These are phyloP conservation scores for Nemurella pictetii DNA, from an alignment of 2,888 invertebrate genomes.

Conservation along the genomic window DNA sequence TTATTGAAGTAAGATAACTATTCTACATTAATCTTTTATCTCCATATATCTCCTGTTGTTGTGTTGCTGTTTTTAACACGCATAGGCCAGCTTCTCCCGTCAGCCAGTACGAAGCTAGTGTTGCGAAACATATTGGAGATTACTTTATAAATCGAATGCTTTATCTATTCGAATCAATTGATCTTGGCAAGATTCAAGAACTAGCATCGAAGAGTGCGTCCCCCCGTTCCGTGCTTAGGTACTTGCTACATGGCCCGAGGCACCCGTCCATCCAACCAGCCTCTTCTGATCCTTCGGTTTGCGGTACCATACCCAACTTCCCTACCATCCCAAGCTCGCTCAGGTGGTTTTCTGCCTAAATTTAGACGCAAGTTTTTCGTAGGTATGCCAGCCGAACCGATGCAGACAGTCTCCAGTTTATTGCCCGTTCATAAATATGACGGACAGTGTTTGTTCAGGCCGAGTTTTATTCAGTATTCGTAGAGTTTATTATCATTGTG, in stretches of 20 bases:
- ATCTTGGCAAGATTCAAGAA: too few species aligned
- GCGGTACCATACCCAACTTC: neutral
- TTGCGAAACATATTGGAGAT: too few species aligned
- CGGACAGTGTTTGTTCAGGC: neutral
- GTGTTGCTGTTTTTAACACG: too few species aligned
- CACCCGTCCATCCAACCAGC: too few species aligned
- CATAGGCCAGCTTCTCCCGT: too few species aligned
- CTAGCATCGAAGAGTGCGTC: neutral
- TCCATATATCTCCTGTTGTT: too few species aligned
- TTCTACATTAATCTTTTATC: too few species aligned
- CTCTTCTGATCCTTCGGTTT: neutral
- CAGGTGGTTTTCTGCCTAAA: neutral
- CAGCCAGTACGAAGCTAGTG: too few species aligned
- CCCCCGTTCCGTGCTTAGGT: neutral
- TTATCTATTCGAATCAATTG: too few species aligned
- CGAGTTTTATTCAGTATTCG: neutral
- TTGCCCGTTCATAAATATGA: slow-evolving; percentile 9
- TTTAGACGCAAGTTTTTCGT: neutral
- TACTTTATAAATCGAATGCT: too few species aligned
- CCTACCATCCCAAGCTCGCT: neutral
- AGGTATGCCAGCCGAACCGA: neutral
- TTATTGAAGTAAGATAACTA: too few species aligned
- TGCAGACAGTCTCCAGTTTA: neutral
- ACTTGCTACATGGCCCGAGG: neutral
- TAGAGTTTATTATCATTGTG: neutral